A percentile compares a stretch with the other conserved stretches of the same genome.
These are phyloP conservation scores for Pterocles burchelli DNA, from an alignment of 2,113 vertebrate genomes.

Conservation along the genomic window DNA sequence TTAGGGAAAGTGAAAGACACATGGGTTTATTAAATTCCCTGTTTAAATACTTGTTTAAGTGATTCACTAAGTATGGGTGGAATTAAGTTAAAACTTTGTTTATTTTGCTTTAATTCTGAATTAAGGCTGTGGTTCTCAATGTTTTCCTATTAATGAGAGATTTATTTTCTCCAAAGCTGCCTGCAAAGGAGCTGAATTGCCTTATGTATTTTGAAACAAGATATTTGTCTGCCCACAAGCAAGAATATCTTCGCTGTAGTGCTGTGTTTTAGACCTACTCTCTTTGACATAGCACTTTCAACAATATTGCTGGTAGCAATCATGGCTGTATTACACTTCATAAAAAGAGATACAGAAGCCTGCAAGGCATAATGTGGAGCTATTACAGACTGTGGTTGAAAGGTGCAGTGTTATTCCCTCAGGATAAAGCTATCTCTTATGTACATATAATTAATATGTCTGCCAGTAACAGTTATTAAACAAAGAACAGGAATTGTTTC, in stretches of 20 bases:
- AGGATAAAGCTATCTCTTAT: slow-evolving; percentile 45
- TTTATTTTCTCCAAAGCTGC: background rate
- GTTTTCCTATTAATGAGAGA: background rate
- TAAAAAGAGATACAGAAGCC: background rate
- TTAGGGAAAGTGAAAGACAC: background rate
- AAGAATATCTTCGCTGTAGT: background rate
- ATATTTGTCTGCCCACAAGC: background rate
- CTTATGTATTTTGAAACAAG: background rate
- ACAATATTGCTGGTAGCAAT: background rate
- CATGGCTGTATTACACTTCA: background rate
- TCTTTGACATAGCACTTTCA: background rate
- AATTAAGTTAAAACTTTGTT: background rate
- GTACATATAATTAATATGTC: slow-evolving; percentile 70
- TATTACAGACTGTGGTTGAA: background rate
- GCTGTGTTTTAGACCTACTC: background rate
- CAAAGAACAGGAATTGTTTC: slow-evolving; percentile 59
- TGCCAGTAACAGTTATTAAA: slow-evolving; percentile 64
- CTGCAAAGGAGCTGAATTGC: background rate
- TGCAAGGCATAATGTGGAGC: background rate
- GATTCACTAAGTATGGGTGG: background rate
- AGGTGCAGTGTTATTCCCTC: slow-evolving; percentile 39
- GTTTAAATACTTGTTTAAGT: background rate
- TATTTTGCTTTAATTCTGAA: background rate
- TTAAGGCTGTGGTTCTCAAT: background rate
- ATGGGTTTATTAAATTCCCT: background rate